Percentiles rank a stretch among this genome's conserved stretches.
phyloP scores from a whole-genome alignment of 2,797 vertebrate species.

The Zalophus californianus region DNA sequence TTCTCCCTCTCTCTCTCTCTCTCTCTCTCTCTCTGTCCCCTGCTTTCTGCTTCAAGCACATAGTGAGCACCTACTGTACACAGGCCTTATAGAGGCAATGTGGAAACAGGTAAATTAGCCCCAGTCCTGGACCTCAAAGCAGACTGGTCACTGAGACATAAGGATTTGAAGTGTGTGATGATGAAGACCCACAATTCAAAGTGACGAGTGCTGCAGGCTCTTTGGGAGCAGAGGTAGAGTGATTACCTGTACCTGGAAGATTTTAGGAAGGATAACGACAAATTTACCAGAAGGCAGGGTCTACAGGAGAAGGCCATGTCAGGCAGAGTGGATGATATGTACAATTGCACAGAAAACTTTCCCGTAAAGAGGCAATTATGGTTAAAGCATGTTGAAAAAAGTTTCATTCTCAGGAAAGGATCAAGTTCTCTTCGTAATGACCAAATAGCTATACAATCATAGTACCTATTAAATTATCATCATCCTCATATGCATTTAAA shows the following conservation, averaged over 20 bases:
- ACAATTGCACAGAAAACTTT: background rate
- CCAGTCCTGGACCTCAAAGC: background rate
- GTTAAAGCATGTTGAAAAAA: background rate
- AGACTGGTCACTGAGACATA: accelerated
- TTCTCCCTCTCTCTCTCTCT: no score
- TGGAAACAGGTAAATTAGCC: background rate
- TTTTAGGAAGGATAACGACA: background rate
- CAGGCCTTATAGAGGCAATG: background rate
- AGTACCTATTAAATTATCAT: background rate
- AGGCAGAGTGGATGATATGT: background rate
- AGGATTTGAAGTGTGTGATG: background rate
- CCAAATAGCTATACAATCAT: background rate
- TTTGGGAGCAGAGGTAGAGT: background rate
- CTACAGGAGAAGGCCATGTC: background rate
- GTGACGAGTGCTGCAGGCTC: accelerated
- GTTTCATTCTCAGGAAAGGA: background rate
- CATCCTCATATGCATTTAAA: background rate
- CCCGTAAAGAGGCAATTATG: background rate
- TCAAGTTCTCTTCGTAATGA: background rate
- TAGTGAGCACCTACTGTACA: background rate
- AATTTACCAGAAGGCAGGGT: background rate
- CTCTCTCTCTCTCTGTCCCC: no score
- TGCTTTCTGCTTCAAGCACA: background rate
- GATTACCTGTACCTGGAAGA: background rate
- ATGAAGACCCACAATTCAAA: background rate